Base-by-base conservation (phyloP, 2,888 invertebrate genomes). In the Micoletzkya japonica region DNA sequence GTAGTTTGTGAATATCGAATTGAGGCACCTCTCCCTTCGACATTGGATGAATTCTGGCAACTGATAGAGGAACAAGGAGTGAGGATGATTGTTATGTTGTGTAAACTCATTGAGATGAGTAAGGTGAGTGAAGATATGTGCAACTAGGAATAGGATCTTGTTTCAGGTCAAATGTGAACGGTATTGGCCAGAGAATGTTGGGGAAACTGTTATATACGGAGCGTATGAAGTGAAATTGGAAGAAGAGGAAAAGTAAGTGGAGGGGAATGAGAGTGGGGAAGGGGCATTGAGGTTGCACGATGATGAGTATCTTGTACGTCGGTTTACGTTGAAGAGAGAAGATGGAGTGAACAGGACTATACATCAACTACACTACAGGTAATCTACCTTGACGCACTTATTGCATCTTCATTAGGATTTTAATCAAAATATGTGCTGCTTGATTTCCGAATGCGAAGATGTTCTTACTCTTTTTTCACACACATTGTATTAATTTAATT, bases 11-110 rank as follows among this genome's bases (percentile, higher is more conserved):
- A n/a, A n/a, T n/a, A 14, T 14, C 37, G 37, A 36, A 49, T 59
- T 4, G 20, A 69, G 61, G 83, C 83, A 24, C 83, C 83, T 3
- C 70, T 83, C 1, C 71, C 74, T 0, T 28, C 71, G 3, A 83
- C 81, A 2, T 63, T 83, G 6, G 78, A 77, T 30, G 80, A 82
- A 71, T 83, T 81, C 76, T 83, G 82, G 82, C 75, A 77, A 30
- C 81, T 83, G 82, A 79, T 82, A 14, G 76, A 76, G 26, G 79
- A 83, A 49, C 73, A 80, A 26, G 58, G 73, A 20, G 73, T 81
- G 20, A 57, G 54, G 0, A 67, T 82, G 6, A 73, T 83, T 49
- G 77, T 78, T 17, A 83, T 83, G 75, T 75, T 82, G 1, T 83
- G 83, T 72, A 81, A 79, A 52, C 70, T 77, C 7, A 67, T 80